Evolutionary conservation across 1,140 invertebrate species (phyloP), one percentile per base, ranked within the genome.

Genomic region (Drosophila obscura): DNA sequence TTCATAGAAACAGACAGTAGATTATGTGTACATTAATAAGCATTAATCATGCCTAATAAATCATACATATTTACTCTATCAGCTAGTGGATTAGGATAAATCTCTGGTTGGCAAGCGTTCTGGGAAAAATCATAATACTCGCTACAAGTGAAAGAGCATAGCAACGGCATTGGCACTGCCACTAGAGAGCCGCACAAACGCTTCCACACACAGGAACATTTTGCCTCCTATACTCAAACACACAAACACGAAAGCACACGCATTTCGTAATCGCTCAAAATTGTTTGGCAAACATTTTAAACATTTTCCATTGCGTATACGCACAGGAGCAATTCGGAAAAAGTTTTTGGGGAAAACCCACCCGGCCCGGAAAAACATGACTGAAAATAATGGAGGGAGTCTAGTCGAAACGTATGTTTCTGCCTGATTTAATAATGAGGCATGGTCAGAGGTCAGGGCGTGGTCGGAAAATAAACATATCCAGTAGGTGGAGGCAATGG

Each of bases 281-380:
- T 84, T 84, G 80, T 64, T 84, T 45, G 41, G 52, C 66, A 84
- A 84, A 84, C 61, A 84, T 68, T 72, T 72, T 51, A 80, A 59
- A 28, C 51, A 43, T 52, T 63, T 65, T 39, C n/a, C 26, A 50
- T 39, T 60, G 53, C 48, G 59, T 59, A 62, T 59, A 62, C 57
- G 69, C 66, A 24, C 22, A 24, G 26, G 50, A 16, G 65, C 39
- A 11, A 69, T 46, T 52, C 65, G 22, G 8, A 4, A 15, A 63
- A 65, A 65, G 31, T 48, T 19, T 9, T 13, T 7, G 19, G 57
- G 28, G 13, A 35, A 39, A 39, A 64, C 26, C 26, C 26, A 2
- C 6, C 26, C 6, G 26, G 7, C 26, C 26, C 26, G 6, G 6
- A 48, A 19, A 16, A 62, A 55, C 19, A 31, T 4, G 15, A 2